Evolutionary conservation across 2,797 vertebrate species (phyloP).

Genomic region (Anguilla megastoma): DNA sequence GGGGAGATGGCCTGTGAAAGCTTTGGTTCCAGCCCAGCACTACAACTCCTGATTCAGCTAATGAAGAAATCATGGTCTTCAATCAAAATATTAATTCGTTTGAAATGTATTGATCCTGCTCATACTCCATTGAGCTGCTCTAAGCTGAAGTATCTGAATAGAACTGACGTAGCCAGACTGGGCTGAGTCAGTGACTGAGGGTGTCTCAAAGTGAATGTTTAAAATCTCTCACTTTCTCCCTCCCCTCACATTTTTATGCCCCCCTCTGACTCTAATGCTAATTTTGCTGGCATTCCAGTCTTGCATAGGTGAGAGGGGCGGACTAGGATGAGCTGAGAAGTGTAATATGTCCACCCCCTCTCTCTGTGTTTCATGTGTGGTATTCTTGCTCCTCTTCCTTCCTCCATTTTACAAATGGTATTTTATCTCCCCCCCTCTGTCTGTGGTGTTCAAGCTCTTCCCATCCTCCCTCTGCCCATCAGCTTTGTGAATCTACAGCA

Average conservation of each 20-base stretch:
- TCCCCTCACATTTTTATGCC: background rate
- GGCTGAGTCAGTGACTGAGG: background rate
- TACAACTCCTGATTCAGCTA: too few relatives aligned
- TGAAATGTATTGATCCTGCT: too few relatives aligned
- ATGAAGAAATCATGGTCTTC: too few relatives aligned
- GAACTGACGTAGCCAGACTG: background rate
- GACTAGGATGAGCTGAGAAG: background rate
- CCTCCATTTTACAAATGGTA: background rate
- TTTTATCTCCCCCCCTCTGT: background rate
- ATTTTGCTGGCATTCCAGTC: background rate
- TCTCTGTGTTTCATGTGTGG: background rate
- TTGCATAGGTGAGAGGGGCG: background rate
- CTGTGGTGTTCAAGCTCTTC: background rate
- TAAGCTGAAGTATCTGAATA: too few relatives aligned
- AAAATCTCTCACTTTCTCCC: background rate
- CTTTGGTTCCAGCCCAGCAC: too few relatives aligned
- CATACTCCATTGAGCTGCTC: too few relatives aligned
- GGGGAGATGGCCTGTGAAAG: too few relatives aligned
- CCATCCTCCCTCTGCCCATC: background rate
- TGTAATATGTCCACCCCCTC: background rate
- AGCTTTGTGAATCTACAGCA: background rate
- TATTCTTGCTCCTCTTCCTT: background rate
- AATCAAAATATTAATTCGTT: too few relatives aligned
- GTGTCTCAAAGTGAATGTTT: background rate
- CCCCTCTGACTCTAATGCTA: background rate